Conservation (phyloP, 1,140 invertebrate genomes). For the Drosophila sproati region DNA sequence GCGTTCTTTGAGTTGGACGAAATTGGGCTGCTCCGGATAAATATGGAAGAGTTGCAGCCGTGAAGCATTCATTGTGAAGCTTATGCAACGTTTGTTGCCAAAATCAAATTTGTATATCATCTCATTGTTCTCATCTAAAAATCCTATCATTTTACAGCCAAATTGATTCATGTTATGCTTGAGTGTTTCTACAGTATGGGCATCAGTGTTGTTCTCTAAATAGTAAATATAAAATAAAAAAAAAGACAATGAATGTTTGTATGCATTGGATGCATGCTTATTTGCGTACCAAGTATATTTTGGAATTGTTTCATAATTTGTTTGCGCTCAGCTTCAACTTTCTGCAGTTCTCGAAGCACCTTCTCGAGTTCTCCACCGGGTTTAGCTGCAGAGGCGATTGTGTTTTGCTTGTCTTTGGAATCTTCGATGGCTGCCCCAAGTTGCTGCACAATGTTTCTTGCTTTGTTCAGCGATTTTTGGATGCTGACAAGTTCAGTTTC, state of each 20-base stretch:
- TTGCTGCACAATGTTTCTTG: not conserved
- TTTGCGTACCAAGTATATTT: not conserved
- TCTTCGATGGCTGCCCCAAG: not conserved
- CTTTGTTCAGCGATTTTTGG: not conserved
- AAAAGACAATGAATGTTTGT: not conserved
- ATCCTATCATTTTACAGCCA: not conserved
- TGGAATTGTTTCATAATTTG: not conserved
- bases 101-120: constrained; percentile 24
- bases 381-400: not conserved
- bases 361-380: not conserved
- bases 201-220: not conserved
- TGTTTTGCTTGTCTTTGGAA: not conserved
- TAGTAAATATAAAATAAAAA: not conserved
- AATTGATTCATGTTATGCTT: constrained; percentile 3
- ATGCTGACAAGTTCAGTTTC: not conserved
- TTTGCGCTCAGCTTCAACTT: constrained; percentile 6
- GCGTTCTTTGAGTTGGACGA: constrained; percentile 1
- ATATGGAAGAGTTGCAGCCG: constrained; percentile 16
- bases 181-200: not conserved
- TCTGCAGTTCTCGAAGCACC: not conserved
- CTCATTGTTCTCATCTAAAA: not conserved
- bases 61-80: not conserved
- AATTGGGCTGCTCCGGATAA: constrained; percentile 8
- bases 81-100: not conserved
- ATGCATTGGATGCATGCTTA: no score